Evolutionary conservation across 2,888 invertebrate species (phyloP), one percentile per base, ranked within the genome.

Genomic region (Harpagoxenus sublaevis): DNA sequence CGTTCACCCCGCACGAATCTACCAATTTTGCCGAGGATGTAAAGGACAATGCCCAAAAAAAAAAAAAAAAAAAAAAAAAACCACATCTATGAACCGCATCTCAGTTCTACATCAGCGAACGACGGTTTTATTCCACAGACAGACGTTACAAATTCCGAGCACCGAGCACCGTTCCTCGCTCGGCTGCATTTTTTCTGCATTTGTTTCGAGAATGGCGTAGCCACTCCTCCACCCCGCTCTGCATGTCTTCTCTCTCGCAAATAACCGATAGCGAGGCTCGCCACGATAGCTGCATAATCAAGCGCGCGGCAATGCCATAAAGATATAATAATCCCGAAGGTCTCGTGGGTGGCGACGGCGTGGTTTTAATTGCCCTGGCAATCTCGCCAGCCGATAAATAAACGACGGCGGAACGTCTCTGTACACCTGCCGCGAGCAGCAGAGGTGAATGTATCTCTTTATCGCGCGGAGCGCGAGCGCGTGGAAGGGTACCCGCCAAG

Each of bases 401-500:
- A 79, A 79, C 71, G 18, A 57, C 60, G 57, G 70, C 48, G 12
- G 45, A 45, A 79, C 28, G 23, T n/a, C 42, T 70, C 23, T 15
- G 57, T 71, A 48, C 79, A 79, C 79, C 60, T 79, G 60, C 71
- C n/a, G 23, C 23, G 23, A 23, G 23, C 23, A 8, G 12, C n/a
- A 39, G 81, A 62, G 79, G 84, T 84, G 78, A 78, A 78, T 70
- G 83, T 78, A 70, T 71, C 73, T 74, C 66, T 83, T 83, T 79
- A 71, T 79, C 77, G 66, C 48, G 48, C 42, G 15, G 68, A 45
- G 68, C 51, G 53, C 53, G 71, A 23, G 53, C 55, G 57, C 57
- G 39, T 81, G 74, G 86, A 86, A 86, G 84, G 74, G 51, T 81
- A 84, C 79, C 74, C 63, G 39, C 53, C 82, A 12, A 63, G 75